Base-by-base conservation (phyloP, 2,797 vertebrate genomes). In the Syngnathus rostellatus region DNA sequence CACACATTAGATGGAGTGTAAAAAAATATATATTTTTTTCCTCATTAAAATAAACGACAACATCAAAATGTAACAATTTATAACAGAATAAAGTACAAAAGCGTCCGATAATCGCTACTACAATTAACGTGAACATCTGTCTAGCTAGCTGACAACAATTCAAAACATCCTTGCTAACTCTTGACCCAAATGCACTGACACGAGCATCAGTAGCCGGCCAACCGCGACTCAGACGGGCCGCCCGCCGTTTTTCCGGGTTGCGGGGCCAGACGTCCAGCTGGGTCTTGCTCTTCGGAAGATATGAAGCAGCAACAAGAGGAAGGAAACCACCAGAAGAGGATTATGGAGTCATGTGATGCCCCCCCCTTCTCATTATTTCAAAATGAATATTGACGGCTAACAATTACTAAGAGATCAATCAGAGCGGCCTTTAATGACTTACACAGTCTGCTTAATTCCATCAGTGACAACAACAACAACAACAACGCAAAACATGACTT, bases 341-440 rank as follows among this genome's bases (percentile, higher is more conserved):
- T 59, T 8, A 59, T 10, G 37, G 37, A 5, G 25, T 59, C 59
- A 61, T 2, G 39, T 61, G 38, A 61, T 61, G 19, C 5, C 39
- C n/a, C 39, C n/a, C 23, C 21, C 39, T 12, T 59, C 37, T 59
- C 3, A 59, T 59, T 59, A 41, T 40, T 61, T 41, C 59, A 21
- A 61, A 31, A 61, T 61, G 59, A 41, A 61, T 41, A 61, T 61
- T 61, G 59, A 61, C 59, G 14, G 39, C 39, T 61, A 41, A 21
- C 59, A 41, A 61, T 61, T 61, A 61, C 19, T 23, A 21, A 12
- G 39, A 6, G 11, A 61, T 41, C 59, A 61, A 21, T 61, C 59
- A 41, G 31, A 58, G 59, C 39, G 3, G 19, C 5, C 19, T 40
- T 31, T 61, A 59, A 61, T 41, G n/a, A 61, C 17, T n/a, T 10